Evolutionary conservation across 2,888 invertebrate genomes (phyloP), one percentile per base, ranked within the genome.

Genomic region (Hypolimnas misippus): DNA sequence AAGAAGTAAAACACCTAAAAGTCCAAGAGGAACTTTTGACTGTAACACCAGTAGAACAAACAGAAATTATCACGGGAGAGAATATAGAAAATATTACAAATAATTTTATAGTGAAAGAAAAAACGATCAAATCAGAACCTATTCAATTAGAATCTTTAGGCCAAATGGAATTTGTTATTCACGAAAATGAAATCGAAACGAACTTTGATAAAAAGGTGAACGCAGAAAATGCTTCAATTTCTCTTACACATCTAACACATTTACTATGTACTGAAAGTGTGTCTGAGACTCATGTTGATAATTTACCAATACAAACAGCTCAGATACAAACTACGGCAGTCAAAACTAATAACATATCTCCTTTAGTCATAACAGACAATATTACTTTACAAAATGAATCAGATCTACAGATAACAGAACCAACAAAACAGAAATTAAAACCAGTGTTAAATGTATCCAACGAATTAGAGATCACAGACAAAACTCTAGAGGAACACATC

Each of bases 231-330:
- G 89, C 87, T 10, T 68, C 71, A n/a, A 31, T 83, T 16, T 68
- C 76, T 19, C 61, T 86, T 35, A 84, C 77, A 74, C 82, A 80
- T 74, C 81, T 86, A 67, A 76, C 81, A 80, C 83, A 86, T 73
- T 58, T 90, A 75, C 81, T 86, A 77, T 86, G 87, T 74, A 79
- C 83, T 59, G 90, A 89, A 80, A 84, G 82, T 73, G 71, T 87
- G 64, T 55, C 78, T 57, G 81, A 86, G 74, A 75, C 73, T 67
- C 77, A 80, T 65, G 71, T 76, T 31, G 77, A 81, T 58, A 82
- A 87, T 66, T 73, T 89, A 17, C 64, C 70, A 61, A 73, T 77
- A 75, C 76, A 76, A 50, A 67, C 70, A 66, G 76, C 70, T 73
- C 73, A 66, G 74, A 73, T 29, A 80, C 83, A 78, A 76, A 68